Evolutionary conservation across 1,140 invertebrate species (phyloP).

Genomic region (Portunus trituberculatus): DNA sequence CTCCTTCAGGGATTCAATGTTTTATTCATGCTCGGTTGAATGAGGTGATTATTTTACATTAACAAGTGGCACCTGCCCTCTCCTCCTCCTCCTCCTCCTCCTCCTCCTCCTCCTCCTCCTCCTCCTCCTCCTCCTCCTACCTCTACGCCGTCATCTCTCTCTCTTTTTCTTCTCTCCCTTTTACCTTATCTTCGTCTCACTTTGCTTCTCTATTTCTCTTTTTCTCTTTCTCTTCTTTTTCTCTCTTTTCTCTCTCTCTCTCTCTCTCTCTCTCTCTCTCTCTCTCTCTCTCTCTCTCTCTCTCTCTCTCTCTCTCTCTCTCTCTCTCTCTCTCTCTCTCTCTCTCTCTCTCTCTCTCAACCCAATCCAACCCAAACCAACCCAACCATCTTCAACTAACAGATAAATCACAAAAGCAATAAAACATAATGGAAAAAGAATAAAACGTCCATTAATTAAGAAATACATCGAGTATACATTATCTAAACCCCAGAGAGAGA

Average conservation of each 20-base stretch:
- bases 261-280: background rate
- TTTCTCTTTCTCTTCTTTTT: too few relatives aligned
- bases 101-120: background rate
- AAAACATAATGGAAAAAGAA: too few relatives aligned
- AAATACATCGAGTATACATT: too few relatives aligned
- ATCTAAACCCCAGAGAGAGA: too few relatives aligned
- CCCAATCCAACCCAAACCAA: too few relatives aligned
- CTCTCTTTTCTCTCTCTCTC: background rate
- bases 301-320: background rate
- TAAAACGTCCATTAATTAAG: too few relatives aligned
- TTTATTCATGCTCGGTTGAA: slow-evolving; percentile 64
- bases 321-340: background rate
- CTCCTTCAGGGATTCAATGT: slow-evolving; percentile 35
- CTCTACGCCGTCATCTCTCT: background rate
- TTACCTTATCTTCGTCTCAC: background rate
- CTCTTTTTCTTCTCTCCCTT: background rate
- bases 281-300: background rate
- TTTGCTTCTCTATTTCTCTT: background rate
- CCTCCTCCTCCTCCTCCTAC: background rate
- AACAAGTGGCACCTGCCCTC: slow-evolving; percentile 53
- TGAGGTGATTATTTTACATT: slow-evolving; percentile 67
- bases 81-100: background rate
- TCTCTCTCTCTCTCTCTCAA: background rate
- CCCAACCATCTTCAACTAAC: too few relatives aligned
- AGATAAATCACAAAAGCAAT: too few relatives aligned